Percentiles rank a stretch among this genome's conserved stretches.
phyloP scores from a whole-genome alignment of 2,888 invertebrate genomes.

The Sturmia bella region DNA sequence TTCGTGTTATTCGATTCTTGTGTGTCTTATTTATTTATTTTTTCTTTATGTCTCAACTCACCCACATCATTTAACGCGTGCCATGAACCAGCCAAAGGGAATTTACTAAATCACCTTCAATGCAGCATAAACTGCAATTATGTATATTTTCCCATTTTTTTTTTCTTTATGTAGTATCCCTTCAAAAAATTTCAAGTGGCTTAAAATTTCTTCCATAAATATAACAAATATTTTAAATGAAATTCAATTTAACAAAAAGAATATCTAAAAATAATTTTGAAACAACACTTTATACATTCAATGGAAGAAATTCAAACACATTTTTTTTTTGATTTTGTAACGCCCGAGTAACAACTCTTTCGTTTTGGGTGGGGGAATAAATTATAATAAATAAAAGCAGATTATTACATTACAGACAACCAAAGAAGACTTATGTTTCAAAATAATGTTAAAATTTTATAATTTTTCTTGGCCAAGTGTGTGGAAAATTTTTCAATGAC shows the following conservation, averaged over 20 bases:
- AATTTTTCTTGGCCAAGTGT: slow-evolving; percentile 52
- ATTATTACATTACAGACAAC: background rate
- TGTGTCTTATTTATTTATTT: background rate
- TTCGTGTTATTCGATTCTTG: background rate
- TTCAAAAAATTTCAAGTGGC: slow-evolving; percentile 55
- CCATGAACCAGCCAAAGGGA: slow-evolving; percentile 61
- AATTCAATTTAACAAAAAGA: slow-evolving; percentile 9
- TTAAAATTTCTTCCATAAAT: slow-evolving; percentile 24
- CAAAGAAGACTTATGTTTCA: slow-evolving; percentile 52
- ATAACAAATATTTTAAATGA: slow-evolving; percentile 52
- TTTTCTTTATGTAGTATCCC: slow-evolving; percentile 33
- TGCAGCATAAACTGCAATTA: background rate
- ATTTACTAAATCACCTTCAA: slow-evolving; percentile 48
- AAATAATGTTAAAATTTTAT: background rate
- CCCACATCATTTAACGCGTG: slow-evolving; percentile 60
- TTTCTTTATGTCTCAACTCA: slow-evolving; percentile 33
- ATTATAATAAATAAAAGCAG: background rate
- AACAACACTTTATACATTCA: slow-evolving; percentile 16
- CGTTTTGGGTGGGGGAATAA: slow-evolving; percentile 6
- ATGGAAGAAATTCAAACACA: slow-evolving; percentile 4
- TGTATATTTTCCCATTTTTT: slow-evolving; percentile 2
- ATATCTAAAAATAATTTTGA: slow-evolving; percentile 51
- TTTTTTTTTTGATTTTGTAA: too few relatives aligned
- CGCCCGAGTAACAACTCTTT: background rate
- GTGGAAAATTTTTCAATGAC: slow-evolving; percentile 46